A percentile compares a stretch with the other conserved stretches of the same genome.
phyloP scores from a whole-genome alignment of 2,797 vertebrate genomes.

The Hydrophis major region DNA sequence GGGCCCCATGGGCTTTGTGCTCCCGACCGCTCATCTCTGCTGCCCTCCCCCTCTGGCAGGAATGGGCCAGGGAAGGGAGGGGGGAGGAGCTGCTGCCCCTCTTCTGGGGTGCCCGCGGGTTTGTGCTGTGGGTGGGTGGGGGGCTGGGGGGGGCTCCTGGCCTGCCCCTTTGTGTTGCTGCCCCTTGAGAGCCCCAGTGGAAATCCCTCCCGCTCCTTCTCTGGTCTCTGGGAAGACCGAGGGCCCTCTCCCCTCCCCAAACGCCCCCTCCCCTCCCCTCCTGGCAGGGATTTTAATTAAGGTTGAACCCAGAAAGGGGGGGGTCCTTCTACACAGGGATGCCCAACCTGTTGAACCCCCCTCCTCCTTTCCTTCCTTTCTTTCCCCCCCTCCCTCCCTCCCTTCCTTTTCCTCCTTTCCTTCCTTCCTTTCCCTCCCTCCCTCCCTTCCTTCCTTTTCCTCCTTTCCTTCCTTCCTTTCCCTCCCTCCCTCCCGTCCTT shows the following conservation, averaged over 20 bases:
- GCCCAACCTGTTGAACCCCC: background rate
- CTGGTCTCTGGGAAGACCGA: background rate
- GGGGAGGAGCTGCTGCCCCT: background rate
- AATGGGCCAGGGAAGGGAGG: background rate
- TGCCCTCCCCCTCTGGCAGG: background rate
- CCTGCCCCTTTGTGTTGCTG: slow-evolving; percentile 68
- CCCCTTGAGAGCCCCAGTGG: slow-evolving; percentile 63
- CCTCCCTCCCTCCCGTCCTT: no score
- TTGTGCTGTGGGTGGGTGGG: no score
- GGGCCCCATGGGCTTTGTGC: background rate
- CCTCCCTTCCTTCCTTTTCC: no score
- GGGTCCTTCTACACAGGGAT: background rate
- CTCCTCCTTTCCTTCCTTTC: no score
- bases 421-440: no score
- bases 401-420: no score
- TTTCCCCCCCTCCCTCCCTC: no score
- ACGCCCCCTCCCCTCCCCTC: background rate
- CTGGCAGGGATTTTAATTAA: slow-evolving; percentile 24
- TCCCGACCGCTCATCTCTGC: background rate
- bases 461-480: no score
- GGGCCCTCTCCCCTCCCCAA: no score
- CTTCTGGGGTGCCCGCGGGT: no score
- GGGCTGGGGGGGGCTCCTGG: slow-evolving; percentile 33
- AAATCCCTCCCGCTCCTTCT: slow-evolving; percentile 44
- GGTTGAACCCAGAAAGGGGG: slow-evolving; percentile 55